Evolutionary conservation across 1,140 invertebrate species (phyloP), one percentile per base, ranked within the genome.

Genomic region (Macrosteles quadrilineatus): DNA sequence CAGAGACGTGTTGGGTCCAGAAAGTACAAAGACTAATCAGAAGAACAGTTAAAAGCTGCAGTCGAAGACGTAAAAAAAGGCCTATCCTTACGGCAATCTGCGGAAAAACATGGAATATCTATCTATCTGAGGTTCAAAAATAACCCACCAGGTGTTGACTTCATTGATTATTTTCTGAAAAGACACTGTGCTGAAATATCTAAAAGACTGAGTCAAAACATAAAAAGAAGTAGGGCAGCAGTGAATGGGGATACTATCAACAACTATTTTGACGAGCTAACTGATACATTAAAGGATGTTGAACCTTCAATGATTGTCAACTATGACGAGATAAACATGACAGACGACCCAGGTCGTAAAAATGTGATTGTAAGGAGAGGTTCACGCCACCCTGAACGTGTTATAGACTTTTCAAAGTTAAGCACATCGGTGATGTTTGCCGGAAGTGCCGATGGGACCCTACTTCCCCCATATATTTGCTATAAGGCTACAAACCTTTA

Each of bases 271-370:
- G 71, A 77, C 30, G 70, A 81, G 70, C 65, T 81, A 11, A 53
- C 40, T 68, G 36, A 36, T 29, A 63, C 70, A 21, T 27, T 82
- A 27, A 50, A 78, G 72, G 73, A 74, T 47, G 72, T 80, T 43
- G 75, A 76, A 27, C 73, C 77, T 43, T n/a, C 70, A 21, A 75
- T 77, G 67, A 78, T 83, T 23, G 55, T 81, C 0, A 83, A 82
- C 70, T 82, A 78, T 68, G 81, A 82, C 43, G 77, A 81, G 71
- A 83, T 80, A 1, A 81, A 81, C 76, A 69, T 81, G 17, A 73
- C 71, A 0, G 80, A 81, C 72, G 76, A 82, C 73, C 73, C 72
- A 17, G 78, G 79, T n/a, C 36, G 71, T 17, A 76, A 76, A 55
- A 80, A 77, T 74, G 71, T 77, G 17, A 71, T 80, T 59, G 73